Conservation (phyloP, 2,113 vertebrate genomes). For the Glaucidium brasilianum region DNA sequence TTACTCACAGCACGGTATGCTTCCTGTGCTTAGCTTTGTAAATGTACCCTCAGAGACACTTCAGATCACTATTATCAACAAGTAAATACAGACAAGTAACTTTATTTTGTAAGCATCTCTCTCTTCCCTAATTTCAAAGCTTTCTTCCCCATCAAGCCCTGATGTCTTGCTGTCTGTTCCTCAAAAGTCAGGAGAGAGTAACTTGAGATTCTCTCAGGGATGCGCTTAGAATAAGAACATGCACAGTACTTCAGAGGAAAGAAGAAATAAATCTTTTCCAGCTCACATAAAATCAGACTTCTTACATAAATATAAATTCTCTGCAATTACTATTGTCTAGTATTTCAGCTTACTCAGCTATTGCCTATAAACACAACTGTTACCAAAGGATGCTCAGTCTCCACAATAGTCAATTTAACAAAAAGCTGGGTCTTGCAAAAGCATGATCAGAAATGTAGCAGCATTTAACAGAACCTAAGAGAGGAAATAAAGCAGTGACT, state of each 20-base stretch:
- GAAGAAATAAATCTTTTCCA: neutral
- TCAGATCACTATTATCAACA: neutral
- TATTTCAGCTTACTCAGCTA: neutral
- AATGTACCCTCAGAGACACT: neutral
- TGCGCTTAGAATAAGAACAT: neutral
- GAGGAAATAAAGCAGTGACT: neutral
- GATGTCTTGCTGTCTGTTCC: neutral
- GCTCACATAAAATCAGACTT: neutral
- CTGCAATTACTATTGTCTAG: neutral
- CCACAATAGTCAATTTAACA: neutral
- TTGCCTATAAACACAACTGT: neutral
- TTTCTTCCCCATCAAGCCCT: neutral
- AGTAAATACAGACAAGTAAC: neutral
- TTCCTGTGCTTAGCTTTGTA: neutral
- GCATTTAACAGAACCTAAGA: neutral
- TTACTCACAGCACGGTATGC: neutral
- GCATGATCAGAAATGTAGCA: neutral
- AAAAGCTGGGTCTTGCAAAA: neutral
- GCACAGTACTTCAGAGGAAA: neutral
- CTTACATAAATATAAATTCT: neutral
- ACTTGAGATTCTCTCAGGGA: constrained; percentile 3
- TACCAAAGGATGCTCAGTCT: neutral
- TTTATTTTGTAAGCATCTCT: neutral
- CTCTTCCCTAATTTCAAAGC: neutral
- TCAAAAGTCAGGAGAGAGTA: neutral